phyloP scores from a whole-genome alignment of 2,888 invertebrate genomes.

The Melolontha melolontha region DNA sequence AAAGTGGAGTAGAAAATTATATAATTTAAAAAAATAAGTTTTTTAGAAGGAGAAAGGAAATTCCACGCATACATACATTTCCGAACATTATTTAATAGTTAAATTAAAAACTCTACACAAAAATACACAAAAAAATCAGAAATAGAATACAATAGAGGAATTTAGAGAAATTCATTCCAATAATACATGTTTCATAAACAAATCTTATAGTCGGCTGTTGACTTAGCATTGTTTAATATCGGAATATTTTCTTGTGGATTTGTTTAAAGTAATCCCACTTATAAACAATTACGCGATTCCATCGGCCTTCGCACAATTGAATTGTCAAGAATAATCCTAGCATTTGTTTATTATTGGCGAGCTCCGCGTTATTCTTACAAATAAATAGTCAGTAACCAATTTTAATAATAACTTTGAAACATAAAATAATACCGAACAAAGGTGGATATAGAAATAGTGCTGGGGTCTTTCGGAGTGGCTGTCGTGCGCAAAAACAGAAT shows the following conservation, averaged over 20 bases:
- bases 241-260: conserved; percentile 30
- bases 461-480: neutral
- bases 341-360: conserved; percentile 27
- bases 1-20: too few relatives aligned
- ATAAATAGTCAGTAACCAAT: conserved; percentile 25
- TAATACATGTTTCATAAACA: conserved; percentile 30
- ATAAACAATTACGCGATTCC: too few relatives aligned
- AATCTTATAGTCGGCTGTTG: conserved; percentile 4
- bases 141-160: neutral
- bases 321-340: conserved; percentile 5
- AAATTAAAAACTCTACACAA: too few relatives aligned
- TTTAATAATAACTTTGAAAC: conserved; percentile 14
- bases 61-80: too few relatives aligned
- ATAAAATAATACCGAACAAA: neutral
- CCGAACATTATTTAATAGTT: too few relatives aligned
- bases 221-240: conserved; percentile 30
- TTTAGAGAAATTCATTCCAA: conserved; percentile 7
- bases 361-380: conserved; percentile 13
- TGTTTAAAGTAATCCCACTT: conserved; percentile 25
- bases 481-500: conserved; percentile 41
- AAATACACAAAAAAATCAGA: too few relatives aligned
- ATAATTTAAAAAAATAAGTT: too few relatives aligned
- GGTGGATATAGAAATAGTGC: conserved; percentile 6
- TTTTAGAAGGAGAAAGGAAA: too few relatives aligned
- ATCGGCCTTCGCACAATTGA: too few relatives aligned